These are phyloP conservation scores for Lutjanus campechanus DNA, from an alignment of 2,797 vertebrate genomes.

Conservation along the genomic window DNA sequence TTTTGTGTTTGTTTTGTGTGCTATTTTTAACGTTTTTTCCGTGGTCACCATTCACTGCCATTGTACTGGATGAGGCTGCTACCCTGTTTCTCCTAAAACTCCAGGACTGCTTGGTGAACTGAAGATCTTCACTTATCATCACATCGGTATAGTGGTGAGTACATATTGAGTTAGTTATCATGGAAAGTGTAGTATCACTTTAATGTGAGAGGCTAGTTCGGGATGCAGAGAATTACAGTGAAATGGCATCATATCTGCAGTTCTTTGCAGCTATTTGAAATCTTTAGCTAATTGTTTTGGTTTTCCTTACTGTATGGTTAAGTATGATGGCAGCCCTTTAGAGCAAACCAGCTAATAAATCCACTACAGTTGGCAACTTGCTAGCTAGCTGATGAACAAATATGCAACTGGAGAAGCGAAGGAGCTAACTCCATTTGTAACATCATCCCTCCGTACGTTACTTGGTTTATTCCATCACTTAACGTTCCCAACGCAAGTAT, in stretches of 20 bases:
- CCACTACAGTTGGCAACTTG: background rate
- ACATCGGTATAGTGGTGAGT: no score
- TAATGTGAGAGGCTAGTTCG: background rate
- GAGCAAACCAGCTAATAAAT: background rate
- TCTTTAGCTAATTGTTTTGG: background rate
- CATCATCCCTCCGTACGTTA: background rate
- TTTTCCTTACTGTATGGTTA: background rate
- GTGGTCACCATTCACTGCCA: no score
- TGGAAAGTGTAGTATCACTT: no score
- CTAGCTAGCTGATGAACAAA: background rate
- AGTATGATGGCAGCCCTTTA: no score
- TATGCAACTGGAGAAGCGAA: background rate
- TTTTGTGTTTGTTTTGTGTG: no score
- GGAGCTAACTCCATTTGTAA: background rate
- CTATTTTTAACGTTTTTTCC: no score
- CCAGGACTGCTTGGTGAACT: no score
- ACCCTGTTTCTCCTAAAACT: no score
- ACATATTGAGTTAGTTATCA: no score
- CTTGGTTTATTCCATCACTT: background rate
- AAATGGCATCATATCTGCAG: background rate
- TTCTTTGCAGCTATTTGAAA: background rate
- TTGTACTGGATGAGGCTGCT: no score
- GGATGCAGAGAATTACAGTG: background rate
- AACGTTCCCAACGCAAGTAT: no score
- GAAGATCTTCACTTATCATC: no score